Evolutionary conservation across 2,888 invertebrate genomes (phyloP).

Genomic region (Parnassius apollo): DNA sequence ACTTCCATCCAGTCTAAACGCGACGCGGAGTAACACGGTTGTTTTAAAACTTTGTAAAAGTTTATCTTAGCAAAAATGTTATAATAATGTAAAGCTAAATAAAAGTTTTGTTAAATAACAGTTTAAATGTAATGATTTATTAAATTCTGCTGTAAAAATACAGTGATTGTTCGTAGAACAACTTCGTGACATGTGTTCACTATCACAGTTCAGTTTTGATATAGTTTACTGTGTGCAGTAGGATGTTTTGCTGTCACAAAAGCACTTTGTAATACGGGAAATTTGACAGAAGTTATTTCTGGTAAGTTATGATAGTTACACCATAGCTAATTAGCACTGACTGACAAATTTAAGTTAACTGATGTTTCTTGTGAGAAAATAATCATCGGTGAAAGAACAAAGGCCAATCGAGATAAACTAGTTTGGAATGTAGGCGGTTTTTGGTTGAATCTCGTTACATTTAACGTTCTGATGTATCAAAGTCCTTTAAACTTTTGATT

Average conservation of each 20-base stretch:
- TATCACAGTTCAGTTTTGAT: slow-evolving; percentile 37
- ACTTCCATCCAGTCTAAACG: slow-evolving; percentile 64
- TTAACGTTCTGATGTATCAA: slow-evolving; percentile 38
- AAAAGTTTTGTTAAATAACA: slow-evolving; percentile 10
- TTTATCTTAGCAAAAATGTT: slow-evolving; percentile 21
- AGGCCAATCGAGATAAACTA: slow-evolving; percentile 53
- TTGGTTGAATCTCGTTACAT: slow-evolving; percentile 39
- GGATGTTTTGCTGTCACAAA: slow-evolving; percentile 38
- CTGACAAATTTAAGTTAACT: background rate
- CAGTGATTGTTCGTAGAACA: slow-evolving; percentile 41
- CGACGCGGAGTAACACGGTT: slow-evolving; percentile 50
- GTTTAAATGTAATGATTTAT: slow-evolving; percentile 6
- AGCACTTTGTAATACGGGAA: slow-evolving; percentile 51
- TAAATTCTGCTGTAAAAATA: slow-evolving; percentile 22
- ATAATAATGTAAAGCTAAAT: slow-evolving; percentile 1
- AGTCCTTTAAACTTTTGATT: slow-evolving; percentile 22
- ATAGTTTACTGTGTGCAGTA: slow-evolving; percentile 55
- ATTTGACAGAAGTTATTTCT: slow-evolving; percentile 48
- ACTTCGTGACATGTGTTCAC: slow-evolving; percentile 41
- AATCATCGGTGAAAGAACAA: slow-evolving; percentile 47
- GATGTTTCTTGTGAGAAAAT: slow-evolving; percentile 17
- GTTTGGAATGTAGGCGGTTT: slow-evolving; percentile 55
- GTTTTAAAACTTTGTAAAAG: slow-evolving; percentile 22
- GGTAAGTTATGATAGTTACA: slow-evolving; percentile 44
- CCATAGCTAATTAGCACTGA: background rate